A percentile compares a stretch with the other conserved stretches of the same genome.
These are phyloP conservation scores for Synanceia verrucosa DNA, from an alignment of 2,797 vertebrate species.

Conservation along the genomic window DNA sequence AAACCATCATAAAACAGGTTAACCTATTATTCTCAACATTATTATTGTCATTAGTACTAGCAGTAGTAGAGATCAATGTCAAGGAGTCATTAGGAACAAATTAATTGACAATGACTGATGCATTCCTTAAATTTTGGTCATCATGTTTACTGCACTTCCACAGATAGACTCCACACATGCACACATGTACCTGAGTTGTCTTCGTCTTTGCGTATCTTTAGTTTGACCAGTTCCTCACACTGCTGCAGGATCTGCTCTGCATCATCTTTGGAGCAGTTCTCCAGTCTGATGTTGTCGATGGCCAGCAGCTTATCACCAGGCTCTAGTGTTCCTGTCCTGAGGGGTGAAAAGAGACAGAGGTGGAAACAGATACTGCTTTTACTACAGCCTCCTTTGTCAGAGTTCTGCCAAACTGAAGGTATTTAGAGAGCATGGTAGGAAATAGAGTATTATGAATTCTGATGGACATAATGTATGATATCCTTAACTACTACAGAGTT, in stretches of 20 bases:
- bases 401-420: background rate
- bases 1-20: too few relatives aligned
- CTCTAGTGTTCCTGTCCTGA: slow-evolving; percentile 94
- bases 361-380: background rate
- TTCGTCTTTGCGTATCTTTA: slow-evolving; percentile 97
- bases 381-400: background rate
- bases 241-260: slow-evolving; percentile 95
- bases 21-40: too few relatives aligned
- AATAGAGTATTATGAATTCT: background rate
- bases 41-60: too few relatives aligned
- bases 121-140: too few relatives aligned
- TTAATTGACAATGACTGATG: too few relatives aligned
- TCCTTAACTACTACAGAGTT: background rate
- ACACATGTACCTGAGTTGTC: slow-evolving; percentile 91
- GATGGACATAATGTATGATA: background rate
- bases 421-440: background rate
- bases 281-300: slow-evolving; percentile 95
- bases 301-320: slow-evolving; percentile 96
- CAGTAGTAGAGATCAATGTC: too few relatives aligned
- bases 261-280: slow-evolving; percentile 93
- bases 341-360: background rate
- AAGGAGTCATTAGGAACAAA: too few relatives aligned
- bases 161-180: background rate
- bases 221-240: slow-evolving; percentile 95
- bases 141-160: background rate